Conservation (phyloP, 2,888 invertebrate species). For the Spisula solida region DNA sequence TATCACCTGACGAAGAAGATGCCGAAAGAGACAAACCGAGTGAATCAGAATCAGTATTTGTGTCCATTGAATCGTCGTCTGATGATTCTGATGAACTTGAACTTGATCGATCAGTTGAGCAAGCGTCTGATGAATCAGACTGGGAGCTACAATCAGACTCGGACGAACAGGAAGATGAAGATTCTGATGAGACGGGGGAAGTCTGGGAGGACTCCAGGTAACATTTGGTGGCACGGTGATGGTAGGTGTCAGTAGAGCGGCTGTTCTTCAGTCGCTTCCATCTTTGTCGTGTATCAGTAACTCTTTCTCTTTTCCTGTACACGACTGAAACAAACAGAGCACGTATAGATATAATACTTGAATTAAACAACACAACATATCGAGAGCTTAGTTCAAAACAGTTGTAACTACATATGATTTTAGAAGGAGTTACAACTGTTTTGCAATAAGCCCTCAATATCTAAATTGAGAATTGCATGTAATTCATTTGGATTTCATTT, state of each 20-base stretch:
- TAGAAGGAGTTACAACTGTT: no score
- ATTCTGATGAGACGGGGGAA: background rate
- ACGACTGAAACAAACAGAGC: background rate
- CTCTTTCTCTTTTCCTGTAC: background rate
- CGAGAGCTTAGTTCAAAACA: no score
- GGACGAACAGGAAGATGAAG: background rate
- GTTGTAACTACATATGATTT: no score
- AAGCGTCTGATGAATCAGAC: background rate
- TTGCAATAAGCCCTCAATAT: no score
- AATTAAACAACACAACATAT: background rate
- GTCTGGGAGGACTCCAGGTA: background rate
- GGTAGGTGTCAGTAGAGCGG: background rate
- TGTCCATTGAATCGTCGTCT: background rate
- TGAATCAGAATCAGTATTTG: constrained; percentile 7
- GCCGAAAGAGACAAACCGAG: background rate
- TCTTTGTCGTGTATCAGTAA: background rate
- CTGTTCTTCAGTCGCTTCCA: background rate
- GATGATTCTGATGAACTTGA: background rate
- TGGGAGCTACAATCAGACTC: background rate
- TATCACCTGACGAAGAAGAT: background rate
- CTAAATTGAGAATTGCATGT: background rate
- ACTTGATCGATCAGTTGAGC: background rate
- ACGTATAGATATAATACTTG: background rate
- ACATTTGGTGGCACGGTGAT: background rate
- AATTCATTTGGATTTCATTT: background rate